phyloP scores from a whole-genome alignment of 2,797 vertebrate genomes.

The Apogon talboti region DNA sequence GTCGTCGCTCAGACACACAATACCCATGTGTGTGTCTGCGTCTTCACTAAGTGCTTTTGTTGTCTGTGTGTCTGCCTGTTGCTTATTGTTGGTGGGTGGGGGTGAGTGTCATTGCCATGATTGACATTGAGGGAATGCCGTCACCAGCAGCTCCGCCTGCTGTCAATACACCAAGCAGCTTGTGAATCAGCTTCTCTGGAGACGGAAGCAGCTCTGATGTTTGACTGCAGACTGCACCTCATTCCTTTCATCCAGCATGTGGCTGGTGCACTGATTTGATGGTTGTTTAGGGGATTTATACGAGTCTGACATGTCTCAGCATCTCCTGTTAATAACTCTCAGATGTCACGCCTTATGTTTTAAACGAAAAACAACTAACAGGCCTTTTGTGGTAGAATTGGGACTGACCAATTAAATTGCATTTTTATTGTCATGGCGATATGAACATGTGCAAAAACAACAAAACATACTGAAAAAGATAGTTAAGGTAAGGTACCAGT shows the following conservation, averaged over 20 bases:
- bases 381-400: background rate
- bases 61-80: constrained; percentile 14
- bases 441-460: no score
- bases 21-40: background rate
- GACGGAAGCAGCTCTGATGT: constrained; percentile 35
- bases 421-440: no score
- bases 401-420: background rate
- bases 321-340: constrained; percentile 8
- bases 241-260: constrained; percentile 28
- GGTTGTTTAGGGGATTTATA: constrained; percentile 30
- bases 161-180: constrained; percentile 49
- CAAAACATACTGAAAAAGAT: no score
- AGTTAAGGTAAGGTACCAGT: no score
- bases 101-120: constrained; percentile 43
- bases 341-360: constrained; percentile 5
- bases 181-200: constrained; percentile 64
- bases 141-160: constrained; percentile 42
- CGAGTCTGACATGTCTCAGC: constrained; percentile 13
- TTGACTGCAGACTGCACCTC: constrained; percentile 36
- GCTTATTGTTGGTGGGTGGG: constrained; percentile 17
- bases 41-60: background rate
- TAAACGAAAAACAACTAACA: background rate
- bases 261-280: constrained; percentile 18
- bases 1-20: background rate
- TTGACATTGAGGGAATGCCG: constrained; percentile 52